Conservation (phyloP, 2,113 vertebrate genomes). For the Alectura lathami region DNA sequence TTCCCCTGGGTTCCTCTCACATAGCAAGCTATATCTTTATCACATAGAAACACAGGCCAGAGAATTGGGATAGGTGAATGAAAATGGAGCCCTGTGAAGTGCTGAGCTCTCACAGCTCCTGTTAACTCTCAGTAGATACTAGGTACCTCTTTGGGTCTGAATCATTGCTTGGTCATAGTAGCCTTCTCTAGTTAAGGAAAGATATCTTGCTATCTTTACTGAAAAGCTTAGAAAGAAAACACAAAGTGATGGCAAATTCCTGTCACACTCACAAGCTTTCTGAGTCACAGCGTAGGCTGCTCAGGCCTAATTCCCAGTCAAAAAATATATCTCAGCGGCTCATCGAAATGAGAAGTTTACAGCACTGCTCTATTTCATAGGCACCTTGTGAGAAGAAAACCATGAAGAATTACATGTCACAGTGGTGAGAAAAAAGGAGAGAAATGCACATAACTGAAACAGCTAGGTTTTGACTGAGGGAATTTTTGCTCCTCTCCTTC, state of each 20-base stretch:
- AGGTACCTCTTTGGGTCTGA: not conserved
- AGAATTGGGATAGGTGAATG: not conserved
- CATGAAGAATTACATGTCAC: not conserved
- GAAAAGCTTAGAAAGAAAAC: not conserved
- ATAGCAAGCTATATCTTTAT: not conserved
- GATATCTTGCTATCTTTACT: not conserved
- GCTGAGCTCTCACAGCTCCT: not conserved
- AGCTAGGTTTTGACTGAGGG: not conserved
- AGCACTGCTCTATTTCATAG: not conserved
- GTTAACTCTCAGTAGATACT: not conserved
- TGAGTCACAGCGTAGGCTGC: not conserved
- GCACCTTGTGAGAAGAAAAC: not conserved
- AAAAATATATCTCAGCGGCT: not conserved
- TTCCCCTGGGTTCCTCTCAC: not conserved
- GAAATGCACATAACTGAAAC: not conserved
- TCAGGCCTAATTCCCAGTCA: not conserved
- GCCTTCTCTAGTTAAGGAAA: not conserved
- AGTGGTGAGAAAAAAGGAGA: not conserved
- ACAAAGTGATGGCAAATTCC: not conserved
- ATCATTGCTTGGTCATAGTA: not conserved
- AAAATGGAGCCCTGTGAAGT: not conserved
- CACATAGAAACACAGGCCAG: not conserved
- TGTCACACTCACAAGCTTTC: not conserved
- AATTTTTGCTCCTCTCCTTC: not conserved
- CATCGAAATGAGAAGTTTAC: not conserved